Evolutionary conservation across 53 echinoderm and acorn worm genomes (phyloP).

Genomic region (Echinometra lucunter): DNA sequence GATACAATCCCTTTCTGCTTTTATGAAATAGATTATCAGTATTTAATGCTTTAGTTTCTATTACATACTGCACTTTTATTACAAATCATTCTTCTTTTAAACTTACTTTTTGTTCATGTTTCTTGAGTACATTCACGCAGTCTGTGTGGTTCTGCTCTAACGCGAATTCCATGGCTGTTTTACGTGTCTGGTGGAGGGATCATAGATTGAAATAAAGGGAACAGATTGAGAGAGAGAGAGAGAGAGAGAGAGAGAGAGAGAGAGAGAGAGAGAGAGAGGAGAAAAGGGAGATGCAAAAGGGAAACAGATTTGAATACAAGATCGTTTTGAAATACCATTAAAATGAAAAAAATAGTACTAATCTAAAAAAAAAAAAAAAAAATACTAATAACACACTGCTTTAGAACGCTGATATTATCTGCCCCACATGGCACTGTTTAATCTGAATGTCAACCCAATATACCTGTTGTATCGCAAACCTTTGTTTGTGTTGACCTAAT

Average conservation of each 20-base stretch:
- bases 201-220: background rate
- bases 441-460: background rate
- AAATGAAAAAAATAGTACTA: too few species aligned
- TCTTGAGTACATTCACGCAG: constrained; percentile 81
- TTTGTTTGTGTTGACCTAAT: background rate
- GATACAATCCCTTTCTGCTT: background rate
- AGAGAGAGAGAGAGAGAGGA: background rate
- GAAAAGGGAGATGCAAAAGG: background rate
- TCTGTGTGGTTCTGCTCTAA: constrained; percentile 82
- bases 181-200: constrained; percentile 66
- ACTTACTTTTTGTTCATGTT: constrained; percentile 78
- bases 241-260: background rate
- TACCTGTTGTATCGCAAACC: background rate
- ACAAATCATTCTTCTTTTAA: background rate
- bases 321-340: too few species aligned
- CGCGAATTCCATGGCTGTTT: constrained; percentile 89
- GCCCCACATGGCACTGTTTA: background rate
- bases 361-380: too few species aligned
- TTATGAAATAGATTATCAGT: too few species aligned
- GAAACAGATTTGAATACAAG: too few species aligned
- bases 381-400: background rate
- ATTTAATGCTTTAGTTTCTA: too few species aligned
- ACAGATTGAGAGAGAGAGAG: background rate
- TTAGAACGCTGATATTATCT: background rate
- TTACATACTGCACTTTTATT: background rate